These are phyloP conservation scores for Drosophila demipolita DNA, from an alignment of 2,888 invertebrate species.

Conservation along the genomic window DNA sequence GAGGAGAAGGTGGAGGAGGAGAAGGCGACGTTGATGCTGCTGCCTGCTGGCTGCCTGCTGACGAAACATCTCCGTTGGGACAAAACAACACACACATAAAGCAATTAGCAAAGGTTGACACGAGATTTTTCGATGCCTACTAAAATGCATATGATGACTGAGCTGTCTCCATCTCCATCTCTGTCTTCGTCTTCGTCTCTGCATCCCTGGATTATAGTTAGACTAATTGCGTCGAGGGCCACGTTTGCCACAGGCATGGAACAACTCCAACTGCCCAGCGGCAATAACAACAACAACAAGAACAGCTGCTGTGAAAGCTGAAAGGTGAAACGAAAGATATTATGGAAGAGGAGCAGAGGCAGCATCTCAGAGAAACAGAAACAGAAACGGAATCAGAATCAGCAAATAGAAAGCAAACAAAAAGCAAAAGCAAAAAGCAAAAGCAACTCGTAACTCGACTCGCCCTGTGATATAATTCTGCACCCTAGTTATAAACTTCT, in stretches of 20 bases:
- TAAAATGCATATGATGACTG: conserved; percentile 50
- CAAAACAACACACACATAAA: conserved; percentile 53
- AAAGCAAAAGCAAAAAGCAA: conserved; percentile 27
- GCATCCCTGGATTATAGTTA: conserved; percentile 67
- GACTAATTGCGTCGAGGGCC: conserved; percentile 55
- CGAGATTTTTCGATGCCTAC: conserved; percentile 27
- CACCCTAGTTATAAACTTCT: conserved; percentile 74
- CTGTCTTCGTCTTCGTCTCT: conserved; percentile 4
- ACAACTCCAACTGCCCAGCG: conserved; percentile 36
- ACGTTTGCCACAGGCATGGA: conserved; percentile 42
- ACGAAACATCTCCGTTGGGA: conserved; percentile 78
- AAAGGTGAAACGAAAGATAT: conserved; percentile 32
- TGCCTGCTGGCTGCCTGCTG: conserved; percentile 56
- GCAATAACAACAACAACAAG: conserved; percentile 13
- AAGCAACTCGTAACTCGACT: conserved; percentile 66
- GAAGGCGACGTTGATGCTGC: conserved; percentile 16
- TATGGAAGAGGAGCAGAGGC: conserved; percentile 31
- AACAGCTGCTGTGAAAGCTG: conserved; percentile 56
- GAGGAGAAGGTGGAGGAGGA: conserved; percentile 12
- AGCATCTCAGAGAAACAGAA: conserved; percentile 24
- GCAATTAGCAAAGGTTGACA: conserved; percentile 77
- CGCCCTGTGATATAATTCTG: conserved; percentile 82
- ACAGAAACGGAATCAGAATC: conserved; percentile 1
- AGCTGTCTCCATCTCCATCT: conserved; percentile 8
- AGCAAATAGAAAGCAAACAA: conserved; percentile 38